Conservation (phyloP, 1,140 invertebrate genomes). For the Hypsibius dujardini region DNA sequence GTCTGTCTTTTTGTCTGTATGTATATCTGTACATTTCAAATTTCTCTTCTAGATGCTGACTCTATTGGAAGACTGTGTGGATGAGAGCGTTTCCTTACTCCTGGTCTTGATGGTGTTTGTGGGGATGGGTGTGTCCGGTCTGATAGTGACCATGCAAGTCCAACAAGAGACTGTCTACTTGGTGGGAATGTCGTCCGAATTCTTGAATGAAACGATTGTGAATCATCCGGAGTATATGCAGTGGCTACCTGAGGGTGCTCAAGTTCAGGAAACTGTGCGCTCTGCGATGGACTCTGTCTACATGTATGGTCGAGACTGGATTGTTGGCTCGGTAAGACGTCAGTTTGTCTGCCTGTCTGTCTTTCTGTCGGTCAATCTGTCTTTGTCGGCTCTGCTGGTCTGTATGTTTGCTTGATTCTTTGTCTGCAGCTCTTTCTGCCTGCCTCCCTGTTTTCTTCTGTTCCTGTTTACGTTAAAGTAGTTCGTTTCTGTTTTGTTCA, state of each 20-base stretch:
- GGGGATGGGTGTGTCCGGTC: neutral
- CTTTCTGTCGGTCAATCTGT: too few species aligned
- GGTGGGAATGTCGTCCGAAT: neutral
- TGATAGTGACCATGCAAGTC: constrained; percentile 10
- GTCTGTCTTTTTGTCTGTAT: neutral
- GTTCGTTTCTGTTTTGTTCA: neutral
- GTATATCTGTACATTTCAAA: neutral
- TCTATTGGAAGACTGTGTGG: neutral
- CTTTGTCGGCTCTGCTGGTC: too few species aligned
- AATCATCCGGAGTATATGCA: neutral
- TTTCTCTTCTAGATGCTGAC: neutral
- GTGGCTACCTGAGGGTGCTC: constrained; percentile 13
- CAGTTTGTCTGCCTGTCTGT: too few species aligned
- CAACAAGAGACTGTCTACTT: constrained; percentile 15
- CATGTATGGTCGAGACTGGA: constrained; percentile 10
- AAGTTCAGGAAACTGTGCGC: constrained; percentile 7
- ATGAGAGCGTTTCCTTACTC: neutral
- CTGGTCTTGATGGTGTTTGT: constrained; percentile 11
- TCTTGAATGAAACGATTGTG: constrained; percentile 11
- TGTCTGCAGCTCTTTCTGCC: too few species aligned
- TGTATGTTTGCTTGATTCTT: too few species aligned
- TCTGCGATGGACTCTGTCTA: constrained; percentile 2
- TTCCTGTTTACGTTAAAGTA: neutral
- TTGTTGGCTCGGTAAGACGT: neutral
- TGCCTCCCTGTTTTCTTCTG: neutral